phyloP scores from a whole-genome alignment of 2,888 invertebrate genomes.

The Tanypteryx hageni region DNA sequence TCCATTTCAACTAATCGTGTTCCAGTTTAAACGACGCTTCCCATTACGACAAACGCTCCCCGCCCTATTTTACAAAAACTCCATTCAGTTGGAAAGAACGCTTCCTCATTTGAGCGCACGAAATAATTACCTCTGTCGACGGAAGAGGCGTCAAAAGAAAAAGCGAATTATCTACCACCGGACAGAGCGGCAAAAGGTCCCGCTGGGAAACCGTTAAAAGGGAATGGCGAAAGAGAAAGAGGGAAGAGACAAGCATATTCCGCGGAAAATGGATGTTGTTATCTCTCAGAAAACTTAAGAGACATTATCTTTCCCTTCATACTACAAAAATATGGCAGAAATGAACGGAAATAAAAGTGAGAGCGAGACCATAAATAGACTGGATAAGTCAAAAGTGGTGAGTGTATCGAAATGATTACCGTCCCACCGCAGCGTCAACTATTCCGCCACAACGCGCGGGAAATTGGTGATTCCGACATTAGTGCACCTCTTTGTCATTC shows the following conservation, averaged over 20 bases:
- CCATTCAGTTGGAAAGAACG: neutral
- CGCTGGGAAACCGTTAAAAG: slow-evolving; percentile 10
- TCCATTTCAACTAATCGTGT: neutral
- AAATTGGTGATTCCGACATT: no score
- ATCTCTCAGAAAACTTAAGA: neutral
- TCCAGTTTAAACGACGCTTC: neutral
- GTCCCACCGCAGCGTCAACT: neutral
- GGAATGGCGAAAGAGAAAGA: neutral
- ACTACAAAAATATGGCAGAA: neutral
- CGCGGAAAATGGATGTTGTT: neutral
- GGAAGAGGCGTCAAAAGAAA: neutral
- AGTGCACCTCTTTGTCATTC: no score
- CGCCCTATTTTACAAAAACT: neutral
- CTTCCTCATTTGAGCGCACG: neutral
- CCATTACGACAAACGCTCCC: neutral
- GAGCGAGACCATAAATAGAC: neutral
- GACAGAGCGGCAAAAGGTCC: slow-evolving; percentile 17
- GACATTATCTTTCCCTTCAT: neutral
- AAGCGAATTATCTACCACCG: neutral
- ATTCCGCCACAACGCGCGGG: no score
- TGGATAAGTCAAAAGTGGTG: neutral
- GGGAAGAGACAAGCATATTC: slow-evolving; percentile 14
- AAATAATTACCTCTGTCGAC: neutral
- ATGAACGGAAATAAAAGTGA: neutral
- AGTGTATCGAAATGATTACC: neutral